Conservation (phyloP, 1,140 invertebrate genomes). For the Lanistes nyassanus region DNA sequence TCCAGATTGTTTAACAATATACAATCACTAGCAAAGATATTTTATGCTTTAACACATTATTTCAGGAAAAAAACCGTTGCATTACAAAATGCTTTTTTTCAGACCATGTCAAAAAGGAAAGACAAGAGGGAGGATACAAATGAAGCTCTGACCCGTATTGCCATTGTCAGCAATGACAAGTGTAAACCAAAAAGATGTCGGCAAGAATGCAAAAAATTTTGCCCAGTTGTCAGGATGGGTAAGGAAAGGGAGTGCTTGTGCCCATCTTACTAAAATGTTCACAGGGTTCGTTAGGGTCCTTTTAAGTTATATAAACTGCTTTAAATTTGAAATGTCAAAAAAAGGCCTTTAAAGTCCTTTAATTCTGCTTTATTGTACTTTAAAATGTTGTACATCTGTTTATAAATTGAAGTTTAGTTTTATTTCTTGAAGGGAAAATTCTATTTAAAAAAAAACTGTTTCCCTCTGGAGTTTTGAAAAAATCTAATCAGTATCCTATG, state of each 20-base stretch:
- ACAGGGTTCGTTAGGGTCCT: neutral
- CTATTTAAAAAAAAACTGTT: no score
- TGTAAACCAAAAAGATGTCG: constrained; percentile 99
- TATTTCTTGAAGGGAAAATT: no score
- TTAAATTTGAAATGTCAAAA: no score
- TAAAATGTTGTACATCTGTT: neutral
- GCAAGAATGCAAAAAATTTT: constrained; percentile 98
- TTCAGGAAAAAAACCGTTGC: no score
- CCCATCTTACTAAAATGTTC: neutral
- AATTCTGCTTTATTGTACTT: neutral
- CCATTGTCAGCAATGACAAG: constrained; percentile 97
- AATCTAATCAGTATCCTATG: no score
- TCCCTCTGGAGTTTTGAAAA: no score
- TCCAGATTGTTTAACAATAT: no score
- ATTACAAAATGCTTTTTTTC: no score
- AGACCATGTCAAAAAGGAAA: constrained; percentile 38
- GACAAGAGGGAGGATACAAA: constrained; percentile 35
- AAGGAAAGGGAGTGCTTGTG: constrained; percentile 18
- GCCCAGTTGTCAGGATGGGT: constrained; percentile 98
- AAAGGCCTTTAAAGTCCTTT: no score
- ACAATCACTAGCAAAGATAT: no score
- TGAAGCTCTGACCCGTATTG: constrained; percentile 77
- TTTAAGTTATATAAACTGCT: neutral
- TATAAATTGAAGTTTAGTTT: no score
- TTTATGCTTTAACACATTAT: no score